Evolutionary conservation across 2,888 invertebrate genomes (phyloP), one percentile per base, ranked within the genome.

Genomic region (Phaonia tiefii): DNA sequence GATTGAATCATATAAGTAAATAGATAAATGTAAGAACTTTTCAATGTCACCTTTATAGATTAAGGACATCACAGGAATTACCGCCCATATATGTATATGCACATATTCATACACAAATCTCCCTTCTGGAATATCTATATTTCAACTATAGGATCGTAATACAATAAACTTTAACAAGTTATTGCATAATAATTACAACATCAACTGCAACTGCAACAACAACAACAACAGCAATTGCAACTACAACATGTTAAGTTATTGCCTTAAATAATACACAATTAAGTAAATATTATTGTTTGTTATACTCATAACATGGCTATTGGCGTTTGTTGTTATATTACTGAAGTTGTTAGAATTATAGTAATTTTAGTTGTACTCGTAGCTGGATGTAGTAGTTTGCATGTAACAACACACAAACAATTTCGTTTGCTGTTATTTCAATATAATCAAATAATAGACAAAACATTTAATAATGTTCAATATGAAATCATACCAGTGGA

Each of bases 231-330:
- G 17, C 39, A 37, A 8, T 15, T 66, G 15, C 71, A 60, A 65
- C 74, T 69, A 74, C 72, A 72, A 42, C 49, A 51, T 67, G 25
- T 15, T 58, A 37, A 51, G 31, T 65, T 69, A 70, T 75, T 80
- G 69, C 80, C 69, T 72, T 56, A 76, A 76, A 76, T 73, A 73
- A 73, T 73, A 69, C 49, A 69, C 69, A 73, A 65, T 76, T 76
- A 80, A 58, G 31, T 70, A 80, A 80, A 80, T 80, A 80, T 63
- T 75, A 60, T 79, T 65, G 56, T 63, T 42, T 70, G 49, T 70
- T 13, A 44, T 37, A 10, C 37, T 58, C 65, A 22, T 26, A 25
- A 69, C 69, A 51, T 79, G 63, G 22, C 26, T 65, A 15, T 39
- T 75, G 22, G 51, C 74, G 46, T 69, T 69, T 2, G 51, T 65